phyloP scores from a whole-genome alignment of 2,113 vertebrate genomes.

The Echinops telfairi region DNA sequence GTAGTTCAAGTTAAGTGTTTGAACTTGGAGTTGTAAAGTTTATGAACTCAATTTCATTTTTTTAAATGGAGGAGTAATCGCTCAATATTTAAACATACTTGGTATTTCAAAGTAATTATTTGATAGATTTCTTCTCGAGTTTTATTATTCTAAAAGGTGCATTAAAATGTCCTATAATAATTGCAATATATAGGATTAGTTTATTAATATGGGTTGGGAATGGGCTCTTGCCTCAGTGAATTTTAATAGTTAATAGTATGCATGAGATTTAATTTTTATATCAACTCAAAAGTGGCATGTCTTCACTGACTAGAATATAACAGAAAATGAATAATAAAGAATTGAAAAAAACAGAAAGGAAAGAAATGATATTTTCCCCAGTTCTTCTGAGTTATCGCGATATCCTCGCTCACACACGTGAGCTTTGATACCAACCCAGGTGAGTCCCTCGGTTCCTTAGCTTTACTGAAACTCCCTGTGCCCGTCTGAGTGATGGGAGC shows the following conservation, averaged over 20 bases:
- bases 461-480: neutral
- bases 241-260: constrained; percentile 32
- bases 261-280: constrained; percentile 56
- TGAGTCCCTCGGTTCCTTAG: neutral
- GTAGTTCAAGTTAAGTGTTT: constrained; percentile 34
- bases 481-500: neutral
- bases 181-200: constrained; percentile 26
- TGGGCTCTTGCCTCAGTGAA: constrained; percentile 8
- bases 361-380: neutral
- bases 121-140: constrained; percentile 60
- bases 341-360: neutral
- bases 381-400: constrained; percentile 11
- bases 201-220: constrained; percentile 22
- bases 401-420: neutral
- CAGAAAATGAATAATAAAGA: neutral
- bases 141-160: constrained; percentile 49
- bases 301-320: constrained; percentile 10
- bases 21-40: constrained; percentile 47
- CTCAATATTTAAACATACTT: constrained; percentile 55
- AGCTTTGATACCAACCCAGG: neutral
- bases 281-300: neutral
- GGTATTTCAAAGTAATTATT: constrained; percentile 26
- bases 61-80: constrained; percentile 49
- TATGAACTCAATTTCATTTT: constrained; percentile 62
- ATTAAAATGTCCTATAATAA: constrained; percentile 45